Evolutionary conservation across 35 echinoderm and acorn worm genomes (phyloP).

Genomic region (Holothuria glaberrima): DNA sequence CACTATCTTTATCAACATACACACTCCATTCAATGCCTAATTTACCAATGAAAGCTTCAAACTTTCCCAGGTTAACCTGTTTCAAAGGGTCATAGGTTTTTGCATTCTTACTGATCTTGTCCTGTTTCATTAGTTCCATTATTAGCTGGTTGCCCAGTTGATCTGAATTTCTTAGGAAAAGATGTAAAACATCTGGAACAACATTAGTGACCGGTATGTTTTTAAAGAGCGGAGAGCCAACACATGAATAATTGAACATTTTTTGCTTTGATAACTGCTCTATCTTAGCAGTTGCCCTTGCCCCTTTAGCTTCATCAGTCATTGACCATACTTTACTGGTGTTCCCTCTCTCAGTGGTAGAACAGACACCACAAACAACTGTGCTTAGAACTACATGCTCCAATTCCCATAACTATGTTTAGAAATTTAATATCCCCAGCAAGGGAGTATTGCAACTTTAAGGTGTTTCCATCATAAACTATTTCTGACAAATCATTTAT

Average conservation of each 20-base stretch:
- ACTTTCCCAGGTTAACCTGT: background rate
- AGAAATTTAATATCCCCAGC: constrained; percentile 1
- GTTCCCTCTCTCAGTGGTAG: background rate
- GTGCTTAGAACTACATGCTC: background rate
- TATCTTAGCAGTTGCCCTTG: background rate
- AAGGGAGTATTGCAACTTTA: background rate
- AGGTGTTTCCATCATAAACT: background rate
- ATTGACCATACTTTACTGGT: background rate
- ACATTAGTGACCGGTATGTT: background rate
- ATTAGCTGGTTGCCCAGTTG: background rate
- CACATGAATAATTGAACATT: background rate
- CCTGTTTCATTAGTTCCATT: background rate
- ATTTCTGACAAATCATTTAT: background rate
- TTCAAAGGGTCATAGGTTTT: background rate
- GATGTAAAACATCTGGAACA: constrained; percentile 5
- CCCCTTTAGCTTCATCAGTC: background rate
- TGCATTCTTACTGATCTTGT: background rate
- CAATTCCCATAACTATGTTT: background rate
- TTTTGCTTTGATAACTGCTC: background rate
- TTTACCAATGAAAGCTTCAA: background rate
- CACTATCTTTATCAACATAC: background rate
- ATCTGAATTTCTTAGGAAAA: constrained; percentile 13
- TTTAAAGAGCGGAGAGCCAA: background rate
- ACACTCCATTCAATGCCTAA: background rate
- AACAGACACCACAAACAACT: background rate